Base-by-base conservation (phyloP, 1,140 invertebrate genomes). In the Calliphora vicina region DNA sequence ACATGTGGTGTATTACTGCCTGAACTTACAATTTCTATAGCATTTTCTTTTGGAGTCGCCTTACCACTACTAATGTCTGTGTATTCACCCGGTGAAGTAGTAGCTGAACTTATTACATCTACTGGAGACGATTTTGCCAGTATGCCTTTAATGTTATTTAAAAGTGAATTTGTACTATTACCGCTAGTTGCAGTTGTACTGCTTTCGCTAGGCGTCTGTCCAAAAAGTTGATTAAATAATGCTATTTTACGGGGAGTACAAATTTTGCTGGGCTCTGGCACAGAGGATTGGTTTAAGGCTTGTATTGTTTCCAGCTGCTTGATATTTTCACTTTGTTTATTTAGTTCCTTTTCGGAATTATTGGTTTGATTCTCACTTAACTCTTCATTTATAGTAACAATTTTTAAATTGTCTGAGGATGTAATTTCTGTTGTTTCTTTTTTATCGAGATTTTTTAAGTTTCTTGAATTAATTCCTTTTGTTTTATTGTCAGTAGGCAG, bases 171-270 rank as follows among this genome's bases (percentile, higher is more conserved):
- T 12, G 27, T 80, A 80, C 29, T 73, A 10, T 35, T 29, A 20
- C 43, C 10, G 45, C 26, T 81, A 12, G 42, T 20, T 10, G n/a
- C 26, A 50, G 13, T 50, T 50, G 35, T 74, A n/a, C 10, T 12
- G 2, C 42, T 67, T 27, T 25, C 72, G 17, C 25, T 82, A 15
- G 84, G 76, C 12, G 82, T 57, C 3, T 20, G 45, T 6, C 82
- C 84, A 76, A 84, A 84, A 9, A 84, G 80, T 20, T 67, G 29
- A 43, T 84, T 26, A 50, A 82, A 82, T 25, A 84, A 23, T 1
- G 72, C 23, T 12, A 29, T 15, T 45, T 82, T 82, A n/a, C 57
- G 57, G 25, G 84, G 84, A 1, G 82, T 83, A 2, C 15, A 73
- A n/a, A 76, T 81, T 4, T 61, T 27, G 27, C 27, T 43, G 71